phyloP scores from a whole-genome alignment of 2,113 vertebrate genomes.

The Salvator merianae region DNA sequence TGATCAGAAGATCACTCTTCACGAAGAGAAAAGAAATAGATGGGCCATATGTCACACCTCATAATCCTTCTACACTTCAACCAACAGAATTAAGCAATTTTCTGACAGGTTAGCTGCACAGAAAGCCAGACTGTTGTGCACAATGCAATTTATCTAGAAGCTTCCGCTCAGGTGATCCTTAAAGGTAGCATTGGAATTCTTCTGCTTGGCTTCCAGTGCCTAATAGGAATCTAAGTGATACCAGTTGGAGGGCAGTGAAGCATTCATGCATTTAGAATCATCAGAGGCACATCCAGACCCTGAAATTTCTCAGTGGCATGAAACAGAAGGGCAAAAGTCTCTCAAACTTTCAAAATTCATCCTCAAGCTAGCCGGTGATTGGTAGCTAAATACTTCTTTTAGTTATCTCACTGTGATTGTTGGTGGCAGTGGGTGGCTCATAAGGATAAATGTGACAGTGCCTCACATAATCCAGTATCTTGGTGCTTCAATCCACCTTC shows the following conservation, averaged over 20 bases:
- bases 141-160: conserved; percentile 54
- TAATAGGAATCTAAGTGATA: conserved; percentile 66
- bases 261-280: conserved; percentile 65
- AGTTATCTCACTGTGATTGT: background rate
- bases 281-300: conserved; percentile 45
- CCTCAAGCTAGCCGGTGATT: background rate
- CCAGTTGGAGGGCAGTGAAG: conserved; percentile 62
- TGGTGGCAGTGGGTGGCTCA: too few relatives aligned
- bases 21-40: conserved; percentile 3
- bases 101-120: conserved; percentile 44
- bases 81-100: conserved; percentile 43
- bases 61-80: conserved; percentile 16
- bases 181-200: conserved; percentile 66
- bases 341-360: conserved; percentile 38
- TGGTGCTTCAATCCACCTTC: too few relatives aligned
- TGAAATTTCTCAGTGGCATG: conserved; percentile 51
- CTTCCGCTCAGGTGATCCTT: conserved; percentile 64
- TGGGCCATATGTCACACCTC: background rate
- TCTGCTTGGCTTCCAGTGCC: conserved; percentile 66
- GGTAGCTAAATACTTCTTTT: background rate
- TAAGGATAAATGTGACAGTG: too few relatives aligned
- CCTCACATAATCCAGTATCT: too few relatives aligned
- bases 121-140: conserved; percentile 7
- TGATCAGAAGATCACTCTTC: conserved; percentile 26
- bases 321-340: conserved; percentile 23